phyloP scores from a whole-genome alignment of 1,140 invertebrate species.

The Littorina saxatilis region DNA sequence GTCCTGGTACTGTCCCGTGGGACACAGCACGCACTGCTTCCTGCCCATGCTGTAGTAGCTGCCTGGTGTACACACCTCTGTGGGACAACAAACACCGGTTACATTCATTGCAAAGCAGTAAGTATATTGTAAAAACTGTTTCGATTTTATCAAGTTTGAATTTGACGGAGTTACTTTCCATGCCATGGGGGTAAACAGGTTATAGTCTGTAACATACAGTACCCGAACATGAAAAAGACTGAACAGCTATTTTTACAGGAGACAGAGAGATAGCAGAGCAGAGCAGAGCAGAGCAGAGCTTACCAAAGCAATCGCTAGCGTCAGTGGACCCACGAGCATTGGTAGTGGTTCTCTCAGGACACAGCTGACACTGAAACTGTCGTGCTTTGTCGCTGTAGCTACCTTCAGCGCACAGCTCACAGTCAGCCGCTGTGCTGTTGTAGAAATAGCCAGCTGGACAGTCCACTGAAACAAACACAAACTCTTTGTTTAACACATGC shows the following conservation, averaged over 20 bases:
- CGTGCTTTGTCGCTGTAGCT: constrained; percentile 41
- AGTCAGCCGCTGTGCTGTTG: constrained; percentile 22
- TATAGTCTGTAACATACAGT: no score
- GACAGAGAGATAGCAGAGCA: no score
- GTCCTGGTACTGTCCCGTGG: constrained; percentile 57
- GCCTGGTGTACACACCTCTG: constrained; percentile 48
- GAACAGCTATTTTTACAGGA: no score
- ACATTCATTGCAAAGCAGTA: neutral
- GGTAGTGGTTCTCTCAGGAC: constrained; percentile 52
- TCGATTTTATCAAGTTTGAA: no score
- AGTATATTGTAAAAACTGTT: neutral
- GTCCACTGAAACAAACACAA: constrained; percentile 25
- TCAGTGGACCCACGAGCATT: constrained; percentile 37
- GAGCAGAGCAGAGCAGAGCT: no score
- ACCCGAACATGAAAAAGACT: neutral
- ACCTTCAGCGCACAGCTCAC: constrained; percentile 47
- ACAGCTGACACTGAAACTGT: constrained; percentile 46
- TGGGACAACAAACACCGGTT: neutral
- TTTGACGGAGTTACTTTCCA: no score
- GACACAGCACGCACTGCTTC: constrained; percentile 56
- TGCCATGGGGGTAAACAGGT: no score
- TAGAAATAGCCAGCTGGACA: constrained; percentile 38
- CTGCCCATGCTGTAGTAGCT: constrained; percentile 20
- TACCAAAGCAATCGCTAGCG: constrained; percentile 46
- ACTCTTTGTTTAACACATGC: no score